phyloP scores from a whole-genome alignment of 2,888 invertebrate species.

The Synergus gifuensis region DNA sequence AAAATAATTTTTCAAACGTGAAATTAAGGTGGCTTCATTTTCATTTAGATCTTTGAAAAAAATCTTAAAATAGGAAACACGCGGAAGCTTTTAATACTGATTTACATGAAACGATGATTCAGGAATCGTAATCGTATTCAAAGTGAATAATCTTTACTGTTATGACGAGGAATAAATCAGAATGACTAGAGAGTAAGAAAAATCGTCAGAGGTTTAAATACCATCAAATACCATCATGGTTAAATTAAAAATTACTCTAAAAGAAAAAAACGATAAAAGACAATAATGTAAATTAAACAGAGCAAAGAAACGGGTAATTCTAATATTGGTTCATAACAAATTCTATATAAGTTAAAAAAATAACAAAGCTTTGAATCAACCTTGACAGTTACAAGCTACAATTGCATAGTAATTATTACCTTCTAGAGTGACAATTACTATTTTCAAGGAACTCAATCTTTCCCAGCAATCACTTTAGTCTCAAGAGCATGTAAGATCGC shows the following conservation, averaged over 20 bases:
- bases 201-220: neutral
- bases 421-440: constrained; percentile 18
- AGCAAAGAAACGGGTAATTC: neutral
- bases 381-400: neutral
- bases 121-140: neutral
- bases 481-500: constrained; percentile 27
- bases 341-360: neutral
- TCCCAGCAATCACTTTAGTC: constrained; percentile 5
- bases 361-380: neutral
- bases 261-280: neutral
- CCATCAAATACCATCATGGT: neutral
- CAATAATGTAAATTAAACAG: neutral
- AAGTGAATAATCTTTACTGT: constrained; percentile 29
- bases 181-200: neutral
- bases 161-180: constrained; percentile 10
- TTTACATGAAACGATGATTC: constrained; percentile 5
- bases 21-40: neutral
- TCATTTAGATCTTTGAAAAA: neutral
- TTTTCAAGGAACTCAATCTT: constrained; percentile 34
- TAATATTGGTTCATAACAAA: neutral
- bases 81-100: neutral
- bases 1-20: no score
- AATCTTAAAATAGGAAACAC: neutral
- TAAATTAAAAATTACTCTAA: neutral
- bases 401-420: constrained; percentile 7